Evolutionary conservation across 2,113 vertebrate species (phyloP).

Genomic region (Mus pahari): DNA sequence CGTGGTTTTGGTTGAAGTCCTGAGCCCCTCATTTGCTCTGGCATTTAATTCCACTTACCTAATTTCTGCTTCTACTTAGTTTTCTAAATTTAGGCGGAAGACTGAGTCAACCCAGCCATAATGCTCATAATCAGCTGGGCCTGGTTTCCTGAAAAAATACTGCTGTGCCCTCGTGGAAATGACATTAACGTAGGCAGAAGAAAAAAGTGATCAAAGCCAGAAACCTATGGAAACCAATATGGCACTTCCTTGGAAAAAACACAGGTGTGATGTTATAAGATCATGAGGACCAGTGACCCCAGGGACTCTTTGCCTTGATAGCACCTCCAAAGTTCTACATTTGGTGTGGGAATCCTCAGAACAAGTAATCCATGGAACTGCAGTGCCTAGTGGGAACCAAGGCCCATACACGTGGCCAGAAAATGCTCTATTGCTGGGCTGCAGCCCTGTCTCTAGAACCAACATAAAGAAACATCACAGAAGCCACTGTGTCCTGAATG

Average conservation of each 20-base stretch:
- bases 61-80: constrained; percentile 64
- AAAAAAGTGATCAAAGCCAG: constrained; percentile 17
- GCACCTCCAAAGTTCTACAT: background rate
- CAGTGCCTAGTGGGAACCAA: background rate
- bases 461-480: background rate
- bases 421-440: background rate
- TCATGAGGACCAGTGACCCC: background rate
- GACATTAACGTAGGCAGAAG: constrained; percentile 41
- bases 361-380: background rate
- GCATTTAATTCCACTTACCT: constrained; percentile 49
- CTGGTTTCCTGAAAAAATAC: constrained; percentile 57
- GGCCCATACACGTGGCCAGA: background rate
- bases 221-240: background rate
- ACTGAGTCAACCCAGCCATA: constrained; percentile 52
- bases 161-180: constrained; percentile 36
- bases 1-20: background rate
- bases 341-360: background rate
- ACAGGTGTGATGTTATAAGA: background rate
- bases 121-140: constrained; percentile 59
- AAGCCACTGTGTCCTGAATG: background rate
- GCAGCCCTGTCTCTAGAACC: background rate
- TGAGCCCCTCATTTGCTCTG: background rate
- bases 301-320: background rate
- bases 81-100: constrained; percentile 70
- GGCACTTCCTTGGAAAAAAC: constrained; percentile 40